Percentiles rank a stretch among this genome's conserved stretches.
phyloP scores from a whole-genome alignment of 2,797 vertebrate species.

The Rallus crepitans region DNA sequence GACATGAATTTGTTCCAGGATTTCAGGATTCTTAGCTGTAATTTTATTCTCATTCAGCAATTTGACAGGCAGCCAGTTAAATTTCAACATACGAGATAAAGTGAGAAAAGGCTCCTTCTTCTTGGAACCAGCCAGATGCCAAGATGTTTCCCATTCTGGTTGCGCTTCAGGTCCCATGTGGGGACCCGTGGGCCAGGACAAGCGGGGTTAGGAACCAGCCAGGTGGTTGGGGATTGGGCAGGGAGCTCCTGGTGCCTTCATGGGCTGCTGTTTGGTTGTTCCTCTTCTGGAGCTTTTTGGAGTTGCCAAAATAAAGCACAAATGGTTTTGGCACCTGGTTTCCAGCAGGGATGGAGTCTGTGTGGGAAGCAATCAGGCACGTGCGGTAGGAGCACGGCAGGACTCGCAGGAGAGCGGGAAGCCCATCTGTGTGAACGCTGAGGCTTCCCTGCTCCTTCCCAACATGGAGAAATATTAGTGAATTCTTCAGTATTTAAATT shows the following conservation, averaged over 20 bases:
- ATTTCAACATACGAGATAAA: not conserved
- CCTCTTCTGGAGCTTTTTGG: too few relatives aligned
- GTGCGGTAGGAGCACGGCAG: rapidly evolving
- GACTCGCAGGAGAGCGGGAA: rapidly evolving
- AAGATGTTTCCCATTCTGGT: not conserved
- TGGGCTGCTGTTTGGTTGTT: too few relatives aligned
- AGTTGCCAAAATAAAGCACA: too few relatives aligned
- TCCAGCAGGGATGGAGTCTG: rapidly evolving
- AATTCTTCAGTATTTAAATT: conserved; percentile 29
- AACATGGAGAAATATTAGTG: not conserved
- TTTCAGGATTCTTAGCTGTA: conserved; percentile 6
- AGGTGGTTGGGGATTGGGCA: too few relatives aligned
- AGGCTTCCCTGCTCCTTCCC: not conserved
- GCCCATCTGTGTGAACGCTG: rapidly evolving
- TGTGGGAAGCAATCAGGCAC: not conserved
- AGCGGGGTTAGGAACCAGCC: not conserved
- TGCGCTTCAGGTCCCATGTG: not conserved
- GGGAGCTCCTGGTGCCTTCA: too few relatives aligned
- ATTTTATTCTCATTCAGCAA: conserved; percentile 23
- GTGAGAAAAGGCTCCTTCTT: not conserved
- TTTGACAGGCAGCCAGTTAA: conserved; percentile 23
- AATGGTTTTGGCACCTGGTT: not conserved
- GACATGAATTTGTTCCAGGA: conserved; percentile 38
- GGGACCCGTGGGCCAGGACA: rapidly evolving
- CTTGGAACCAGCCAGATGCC: not conserved